A percentile compares a stretch with the other conserved stretches of the same genome.
phyloP scores from a whole-genome alignment of 1,140 invertebrate species.

The Bombus balteatus region DNA sequence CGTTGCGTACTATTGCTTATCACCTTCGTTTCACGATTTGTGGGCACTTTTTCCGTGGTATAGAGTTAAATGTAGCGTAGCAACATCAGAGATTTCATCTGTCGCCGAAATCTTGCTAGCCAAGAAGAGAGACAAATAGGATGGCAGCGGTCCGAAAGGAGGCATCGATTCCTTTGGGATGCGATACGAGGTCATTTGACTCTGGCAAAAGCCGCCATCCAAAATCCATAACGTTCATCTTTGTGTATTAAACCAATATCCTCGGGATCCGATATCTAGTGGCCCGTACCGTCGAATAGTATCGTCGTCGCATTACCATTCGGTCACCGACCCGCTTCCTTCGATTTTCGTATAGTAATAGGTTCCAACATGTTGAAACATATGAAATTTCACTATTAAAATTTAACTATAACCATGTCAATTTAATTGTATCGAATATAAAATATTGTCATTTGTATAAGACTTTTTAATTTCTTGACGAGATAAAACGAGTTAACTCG shows the following conservation, averaged over 20 bases:
- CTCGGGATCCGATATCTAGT: conserved; percentile 36
- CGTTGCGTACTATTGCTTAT: background rate
- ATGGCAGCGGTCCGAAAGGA: background rate
- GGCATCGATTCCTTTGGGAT: conserved; percentile 35
- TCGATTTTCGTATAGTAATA: background rate
- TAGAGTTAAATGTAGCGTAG: background rate
- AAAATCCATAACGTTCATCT: conserved; percentile 57
- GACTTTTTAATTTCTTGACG: too few species aligned
- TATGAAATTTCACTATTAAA: background rate
- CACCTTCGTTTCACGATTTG: background rate
- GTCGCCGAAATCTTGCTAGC: background rate
- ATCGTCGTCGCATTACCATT: conserved; percentile 8
- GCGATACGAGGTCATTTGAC: conserved; percentile 43
- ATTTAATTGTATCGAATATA: background rate
- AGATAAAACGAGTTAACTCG: too few species aligned
- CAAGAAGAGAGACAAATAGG: conserved; percentile 14
- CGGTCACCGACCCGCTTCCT: conserved; percentile 2
- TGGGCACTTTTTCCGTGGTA: background rate
- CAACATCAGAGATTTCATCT: background rate
- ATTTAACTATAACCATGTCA: background rate
- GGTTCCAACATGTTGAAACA: background rate
- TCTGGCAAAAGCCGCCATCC: conserved; percentile 41
- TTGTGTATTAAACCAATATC: conserved; percentile 57
- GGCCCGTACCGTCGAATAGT: conserved; percentile 18
- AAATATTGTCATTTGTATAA: too few species aligned